Conservation (phyloP, 1,140 invertebrate genomes). For the Cotesia typhae region DNA sequence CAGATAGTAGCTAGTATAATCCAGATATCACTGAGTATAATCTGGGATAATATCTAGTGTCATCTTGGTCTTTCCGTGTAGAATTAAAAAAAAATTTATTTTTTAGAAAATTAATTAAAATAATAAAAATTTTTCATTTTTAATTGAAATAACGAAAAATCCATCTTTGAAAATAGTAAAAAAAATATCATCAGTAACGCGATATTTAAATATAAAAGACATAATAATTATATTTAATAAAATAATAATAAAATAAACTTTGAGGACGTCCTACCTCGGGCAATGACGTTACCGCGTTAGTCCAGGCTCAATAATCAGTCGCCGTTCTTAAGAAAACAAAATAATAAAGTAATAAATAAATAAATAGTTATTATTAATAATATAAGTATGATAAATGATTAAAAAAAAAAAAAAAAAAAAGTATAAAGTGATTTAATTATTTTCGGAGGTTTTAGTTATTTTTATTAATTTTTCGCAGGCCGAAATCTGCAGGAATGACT, state of each 20-base stretch:
- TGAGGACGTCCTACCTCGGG: slow-evolving; percentile 18
- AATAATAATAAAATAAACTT: no score
- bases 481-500: slow-evolving; percentile 45
- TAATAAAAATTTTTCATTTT: no score
- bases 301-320: slow-evolving; percentile 22
- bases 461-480: slow-evolving; percentile 50
- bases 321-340: slow-evolving; percentile 28
- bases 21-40: no score
- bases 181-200: background rate
- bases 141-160: no score
- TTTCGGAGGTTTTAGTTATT: slow-evolving; percentile 4
- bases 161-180: no score
- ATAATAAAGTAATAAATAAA: no score
- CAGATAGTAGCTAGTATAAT: no score
- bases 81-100: no score
- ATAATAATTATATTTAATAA: background rate
- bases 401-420: background rate
- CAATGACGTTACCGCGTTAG: background rate
- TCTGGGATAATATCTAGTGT: no score
- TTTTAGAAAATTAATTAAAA: no score
- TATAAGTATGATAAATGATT: background rate
- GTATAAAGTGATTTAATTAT: slow-evolving; percentile 4
- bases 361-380: background rate
- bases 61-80: no score
- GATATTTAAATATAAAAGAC: background rate